Percentiles rank a stretch among this genome's conserved stretches.
These are phyloP conservation scores for Clarias platycephalus DNA, from an alignment of 2,797 vertebrate genomes.

Conservation along the genomic window DNA sequence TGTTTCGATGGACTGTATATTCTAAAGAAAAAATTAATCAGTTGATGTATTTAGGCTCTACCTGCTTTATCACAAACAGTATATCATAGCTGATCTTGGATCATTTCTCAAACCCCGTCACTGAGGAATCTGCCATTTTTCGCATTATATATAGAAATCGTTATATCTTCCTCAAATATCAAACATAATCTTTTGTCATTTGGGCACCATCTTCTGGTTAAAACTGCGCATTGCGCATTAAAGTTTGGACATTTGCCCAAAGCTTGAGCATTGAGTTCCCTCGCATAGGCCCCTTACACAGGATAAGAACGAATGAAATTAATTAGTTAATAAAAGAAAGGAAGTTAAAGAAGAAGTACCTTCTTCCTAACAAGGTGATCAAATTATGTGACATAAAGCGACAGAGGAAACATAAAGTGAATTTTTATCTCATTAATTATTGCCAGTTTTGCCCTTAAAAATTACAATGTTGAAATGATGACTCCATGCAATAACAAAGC, in stretches of 20 bases:
- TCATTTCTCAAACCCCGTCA: not conserved
- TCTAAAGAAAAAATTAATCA: not conserved
- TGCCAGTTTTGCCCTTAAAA: not conserved
- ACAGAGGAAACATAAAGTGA: not conserved
- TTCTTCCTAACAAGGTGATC: not conserved
- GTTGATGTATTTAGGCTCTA: not conserved
- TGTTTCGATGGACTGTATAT: not conserved
- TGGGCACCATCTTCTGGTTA: conserved; percentile 45
- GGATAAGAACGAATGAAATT: not conserved
- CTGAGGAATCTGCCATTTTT: not conserved
- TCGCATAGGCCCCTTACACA: too few relatives aligned
- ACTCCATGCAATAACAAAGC: not conserved
- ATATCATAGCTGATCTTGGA: not conserved
- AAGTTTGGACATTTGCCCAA: not conserved
- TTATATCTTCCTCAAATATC: not conserved
- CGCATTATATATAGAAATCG: not conserved
- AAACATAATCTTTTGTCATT: not conserved
- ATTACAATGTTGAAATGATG: not conserved
- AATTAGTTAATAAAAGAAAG: not conserved
- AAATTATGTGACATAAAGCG: not conserved
- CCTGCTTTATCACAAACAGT: not conserved
- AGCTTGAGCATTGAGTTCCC: too few relatives aligned
- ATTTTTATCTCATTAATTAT: not conserved
- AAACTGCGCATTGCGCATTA: not conserved
- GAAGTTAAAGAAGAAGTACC: not conserved